Evolutionary conservation across 1,140 invertebrate species (phyloP).

Genomic region (Drosophila pseudoananassae): DNA sequence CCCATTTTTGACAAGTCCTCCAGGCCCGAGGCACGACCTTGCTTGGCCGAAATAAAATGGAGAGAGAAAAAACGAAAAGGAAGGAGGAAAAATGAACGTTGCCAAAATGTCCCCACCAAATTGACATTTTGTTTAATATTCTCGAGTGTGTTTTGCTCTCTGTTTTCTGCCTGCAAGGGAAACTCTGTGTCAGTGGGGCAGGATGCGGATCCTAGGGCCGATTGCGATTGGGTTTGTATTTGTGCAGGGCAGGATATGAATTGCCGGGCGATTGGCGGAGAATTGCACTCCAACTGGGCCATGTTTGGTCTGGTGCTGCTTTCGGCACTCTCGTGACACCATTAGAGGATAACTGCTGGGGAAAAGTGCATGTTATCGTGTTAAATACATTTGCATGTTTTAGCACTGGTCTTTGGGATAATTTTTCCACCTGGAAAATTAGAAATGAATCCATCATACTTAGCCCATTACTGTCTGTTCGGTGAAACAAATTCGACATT

Average conservation of each 20-base stretch:
- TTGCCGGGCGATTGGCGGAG: constrained; percentile 63
- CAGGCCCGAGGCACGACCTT: constrained; percentile 33
- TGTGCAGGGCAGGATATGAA: constrained; percentile 73
- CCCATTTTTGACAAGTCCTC: constrained; percentile 57
- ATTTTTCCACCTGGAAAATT: constrained; percentile 1
- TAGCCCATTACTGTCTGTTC: constrained; percentile 14
- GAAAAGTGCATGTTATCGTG: constrained; percentile 33
- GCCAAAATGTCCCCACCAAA: constrained; percentile 57
- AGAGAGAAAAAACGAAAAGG: not conserved
- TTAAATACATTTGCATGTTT: constrained; percentile 22
- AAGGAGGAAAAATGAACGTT: not conserved
- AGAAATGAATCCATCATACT: constrained; percentile 24
- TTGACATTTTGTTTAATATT: constrained; percentile 80
- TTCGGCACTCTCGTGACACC: constrained; percentile 28
- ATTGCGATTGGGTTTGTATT: constrained; percentile 51
- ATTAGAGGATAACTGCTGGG: constrained; percentile 21
- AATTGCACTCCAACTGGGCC: constrained; percentile 55
- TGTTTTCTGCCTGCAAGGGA: constrained; percentile 49
- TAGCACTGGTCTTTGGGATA: constrained; percentile 2
- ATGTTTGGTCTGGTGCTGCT: constrained; percentile 22
- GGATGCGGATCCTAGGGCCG: constrained; percentile 50
- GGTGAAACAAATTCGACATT: not conserved
- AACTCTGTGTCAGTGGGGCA: constrained; percentile 51
- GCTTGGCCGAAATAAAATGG: not conserved
- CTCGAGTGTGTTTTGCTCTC: constrained; percentile 54